Evolutionary conservation across 2,888 invertebrate species (phyloP), one percentile per base, ranked within the genome.

Genomic region (Clistopyga incitator): DNA sequence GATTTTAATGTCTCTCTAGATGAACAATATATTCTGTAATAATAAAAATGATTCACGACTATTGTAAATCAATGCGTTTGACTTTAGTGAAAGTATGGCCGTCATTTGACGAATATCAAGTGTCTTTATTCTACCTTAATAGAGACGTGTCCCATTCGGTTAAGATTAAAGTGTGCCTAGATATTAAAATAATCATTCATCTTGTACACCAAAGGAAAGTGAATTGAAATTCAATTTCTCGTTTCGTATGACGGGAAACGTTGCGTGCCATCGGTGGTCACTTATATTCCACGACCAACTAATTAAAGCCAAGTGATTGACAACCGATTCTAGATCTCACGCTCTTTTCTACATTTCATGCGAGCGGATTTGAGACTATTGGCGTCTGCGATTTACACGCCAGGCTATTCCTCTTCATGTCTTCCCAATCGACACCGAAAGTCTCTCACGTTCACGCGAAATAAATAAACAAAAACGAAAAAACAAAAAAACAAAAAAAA

Each of bases 101-200:
- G 6, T 38, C 34, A 38, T 38, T 38, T 38, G 34, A 38, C 34
- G 34, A 38, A 8, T 38, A 8, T 38, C 1, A 38, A 38, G 3
- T 38, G 34, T 1, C 1, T 3, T 8, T 38, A 38, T 6, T 8
- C 8, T 3, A 52, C 29, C 29, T 29, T 29, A 29, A 64, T 0
- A 18, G 65, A 76, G n/a, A 72, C 56, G 72, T 78, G 64, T 84
- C 72, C 64, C 74, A 70, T 78, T 81, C 72, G 81, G 84, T 86
- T 86, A 67, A 76, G 82, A 78, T 86, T 84, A 65, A 75, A 87
- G 86, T 79, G 89, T 89, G 88, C 89, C 89, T 90, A 89, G 87
- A 87, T 52, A 65, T 65, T 76, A 88, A 87, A 13, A 65, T 88
- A 87, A 86, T 88, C 88, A 87, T 84, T 71, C 78, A 86, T 86